Conservation (phyloP, 2,113 vertebrate genomes). For the Marmota monax region DNA sequence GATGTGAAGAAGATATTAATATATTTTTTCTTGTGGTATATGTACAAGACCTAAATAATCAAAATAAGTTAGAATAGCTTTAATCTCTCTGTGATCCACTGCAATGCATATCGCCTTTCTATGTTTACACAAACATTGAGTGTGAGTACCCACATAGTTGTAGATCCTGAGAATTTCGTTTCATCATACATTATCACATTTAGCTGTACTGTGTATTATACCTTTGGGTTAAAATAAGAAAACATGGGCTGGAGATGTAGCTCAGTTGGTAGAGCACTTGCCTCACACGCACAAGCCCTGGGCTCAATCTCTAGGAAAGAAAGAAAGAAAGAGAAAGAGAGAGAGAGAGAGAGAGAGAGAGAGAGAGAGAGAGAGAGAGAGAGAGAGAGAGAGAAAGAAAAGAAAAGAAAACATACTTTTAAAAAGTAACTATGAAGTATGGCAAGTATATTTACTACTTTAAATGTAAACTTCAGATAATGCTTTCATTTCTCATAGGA, state of each 20-base stretch:
- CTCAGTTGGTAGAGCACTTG: too few relatives aligned
- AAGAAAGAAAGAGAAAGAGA: too few relatives aligned
- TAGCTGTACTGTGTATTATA: neutral
- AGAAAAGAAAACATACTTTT: too few relatives aligned
- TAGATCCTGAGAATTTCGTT: conserved; percentile 12
- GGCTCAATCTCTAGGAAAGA: too few relatives aligned
- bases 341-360: too few relatives aligned
- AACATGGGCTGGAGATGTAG: neutral
- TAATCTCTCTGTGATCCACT: neutral
- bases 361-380: too few relatives aligned
- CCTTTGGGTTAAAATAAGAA: conserved; percentile 31
- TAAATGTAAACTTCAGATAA: neutral
- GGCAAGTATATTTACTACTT: neutral
- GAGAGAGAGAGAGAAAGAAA: too few relatives aligned
- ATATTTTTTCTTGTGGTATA: conserved; percentile 20
- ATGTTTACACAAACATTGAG: too few relatives aligned
- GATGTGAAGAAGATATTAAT: conserved; percentile 47
- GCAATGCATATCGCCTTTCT: too few relatives aligned
- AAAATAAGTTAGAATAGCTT: neutral
- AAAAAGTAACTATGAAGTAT: conserved; percentile 6
- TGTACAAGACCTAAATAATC: neutral
- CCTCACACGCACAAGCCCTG: too few relatives aligned
- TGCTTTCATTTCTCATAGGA: neutral
- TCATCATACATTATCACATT: neutral
- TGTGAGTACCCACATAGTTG: neutral